A percentile compares a stretch with the other conserved stretches of the same genome.
phyloP scores from a whole-genome alignment of 2,113 vertebrate species.

The Cavia porcellus region DNA sequence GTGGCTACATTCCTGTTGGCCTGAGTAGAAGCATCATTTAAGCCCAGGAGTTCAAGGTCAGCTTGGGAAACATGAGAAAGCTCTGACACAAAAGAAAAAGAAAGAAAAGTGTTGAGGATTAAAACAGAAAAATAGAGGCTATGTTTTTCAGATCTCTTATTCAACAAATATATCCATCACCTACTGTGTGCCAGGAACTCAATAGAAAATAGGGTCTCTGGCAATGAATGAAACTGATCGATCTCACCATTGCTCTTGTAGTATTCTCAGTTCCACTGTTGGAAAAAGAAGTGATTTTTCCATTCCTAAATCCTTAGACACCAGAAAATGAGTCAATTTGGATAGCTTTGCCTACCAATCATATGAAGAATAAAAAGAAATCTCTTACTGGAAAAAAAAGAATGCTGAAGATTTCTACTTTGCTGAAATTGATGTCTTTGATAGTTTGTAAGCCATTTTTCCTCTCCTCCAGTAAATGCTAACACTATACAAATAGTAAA shows the following conservation, averaged over 20 bases:
- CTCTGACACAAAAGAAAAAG: not conserved
- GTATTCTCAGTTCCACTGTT: not conserved
- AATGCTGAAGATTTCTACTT: not conserved
- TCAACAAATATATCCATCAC: not conserved
- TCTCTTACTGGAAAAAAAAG: not conserved
- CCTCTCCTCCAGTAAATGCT: conserved; percentile 8
- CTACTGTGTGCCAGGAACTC: not conserved
- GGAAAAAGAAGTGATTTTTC: not conserved
- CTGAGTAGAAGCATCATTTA: not conserved
- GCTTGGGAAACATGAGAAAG: not conserved
- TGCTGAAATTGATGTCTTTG: not conserved
- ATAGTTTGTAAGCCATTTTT: not conserved
- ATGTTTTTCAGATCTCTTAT: not conserved
- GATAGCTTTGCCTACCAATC: not conserved
- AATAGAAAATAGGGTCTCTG: not conserved
- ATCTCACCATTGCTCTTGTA: not conserved
- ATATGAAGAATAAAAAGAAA: not conserved
- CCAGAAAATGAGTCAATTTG: not conserved
- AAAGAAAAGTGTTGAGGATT: not conserved
- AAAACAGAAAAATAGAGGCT: not conserved
- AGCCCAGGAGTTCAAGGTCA: not conserved
- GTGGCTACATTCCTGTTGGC: too few species aligned
- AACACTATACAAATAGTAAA: not conserved
- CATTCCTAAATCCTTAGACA: not conserved
- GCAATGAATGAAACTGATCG: not conserved